Base-by-base conservation (phyloP, 2,113 vertebrate species). In the Pangasianodon hypophthalmus region DNA sequence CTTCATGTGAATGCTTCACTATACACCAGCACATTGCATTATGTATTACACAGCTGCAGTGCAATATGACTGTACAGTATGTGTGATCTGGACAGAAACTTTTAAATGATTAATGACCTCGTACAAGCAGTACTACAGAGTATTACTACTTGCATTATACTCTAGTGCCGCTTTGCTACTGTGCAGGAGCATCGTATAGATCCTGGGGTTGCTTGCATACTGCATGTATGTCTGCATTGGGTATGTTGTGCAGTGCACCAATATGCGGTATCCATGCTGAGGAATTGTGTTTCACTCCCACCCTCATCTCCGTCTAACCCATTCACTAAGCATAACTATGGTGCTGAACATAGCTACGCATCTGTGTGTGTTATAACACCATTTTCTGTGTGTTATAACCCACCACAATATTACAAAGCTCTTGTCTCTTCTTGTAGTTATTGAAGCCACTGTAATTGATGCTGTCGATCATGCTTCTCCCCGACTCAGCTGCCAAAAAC, bases 241-340 rank as follows among this genome's bases (percentile, higher is more conserved):
- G 56, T 69, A 62, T 80, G 88, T 86, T 73, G 88, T 58, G 67
- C 58, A 84, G 16, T 73, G 86, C 90, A 88, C 86, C 87, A 92
- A 52, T 83, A 84, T 79, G 88, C 91, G 87, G 87, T 90, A 86
- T 71, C 71, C 91, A 89, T 90, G 81, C 81, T 88, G 84, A 86
- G 88, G 69, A 85, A 10, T 85, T 67, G 37, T 48, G 67, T 87
- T 44, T 48, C 69, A 41, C 52, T 56, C 85, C 50, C 19, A 77
- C 41, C 85, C 67, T 73, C 29, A 32, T 10, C 19, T 85, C 2
- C 18, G 9, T 62, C 32, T n/a, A n/a, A 71, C 14, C n/a, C 18
- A 32, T 69, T 16, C 46, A 69, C 29, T n/a, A 8, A 9, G 41
- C 26, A 64, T 48, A 24, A 69, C 26, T 50, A 37, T 52, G 16